Percentiles rank a stretch among this genome's conserved stretches.
These are phyloP conservation scores for Eleginops maclovinus DNA, from an alignment of 2,113 vertebrate genomes.

Conservation along the genomic window DNA sequence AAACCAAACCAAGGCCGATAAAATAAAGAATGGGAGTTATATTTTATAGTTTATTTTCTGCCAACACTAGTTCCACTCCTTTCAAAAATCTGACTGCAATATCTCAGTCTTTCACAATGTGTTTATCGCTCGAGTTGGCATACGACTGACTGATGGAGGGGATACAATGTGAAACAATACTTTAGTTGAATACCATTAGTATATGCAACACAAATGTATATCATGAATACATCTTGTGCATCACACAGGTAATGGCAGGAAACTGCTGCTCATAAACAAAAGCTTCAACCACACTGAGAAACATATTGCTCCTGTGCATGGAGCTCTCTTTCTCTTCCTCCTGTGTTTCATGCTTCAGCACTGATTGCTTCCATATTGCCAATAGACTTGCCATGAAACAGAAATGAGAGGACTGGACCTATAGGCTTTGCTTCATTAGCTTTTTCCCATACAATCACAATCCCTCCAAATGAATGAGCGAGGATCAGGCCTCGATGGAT, in stretches of 20 bases:
- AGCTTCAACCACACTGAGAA: slow-evolving; percentile 24
- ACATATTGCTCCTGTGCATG: slow-evolving; percentile 25
- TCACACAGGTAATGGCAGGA: slow-evolving; percentile 25
- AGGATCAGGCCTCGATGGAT: slow-evolving; percentile 26
- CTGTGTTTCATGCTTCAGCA: slow-evolving; percentile 53
- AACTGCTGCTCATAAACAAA: slow-evolving; percentile 42
- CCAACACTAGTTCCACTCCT: no score
- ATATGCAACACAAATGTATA: not conserved
- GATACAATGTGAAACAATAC: no score
- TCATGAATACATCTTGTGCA: not conserved
- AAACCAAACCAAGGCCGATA: no score
- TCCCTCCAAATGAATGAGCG: slow-evolving; percentile 34
- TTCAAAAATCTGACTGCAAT: not conserved
- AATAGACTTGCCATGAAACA: slow-evolving; percentile 43
- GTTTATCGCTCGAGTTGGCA: no score
- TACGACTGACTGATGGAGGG: no score
- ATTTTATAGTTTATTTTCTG: no score
- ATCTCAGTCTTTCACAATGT: no score
- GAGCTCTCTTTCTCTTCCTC: slow-evolving; percentile 23
- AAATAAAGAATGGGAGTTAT: no score
- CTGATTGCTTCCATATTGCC: slow-evolving; percentile 72
- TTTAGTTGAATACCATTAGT: not conserved
- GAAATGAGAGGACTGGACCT: slow-evolving; percentile 47
- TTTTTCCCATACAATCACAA: slow-evolving; percentile 27
- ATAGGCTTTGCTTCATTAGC: slow-evolving; percentile 70